These are phyloP conservation scores for Actinia tenebrosa DNA, from an alignment of 64 coral and sea anemone genomes.

Conservation along the genomic window DNA sequence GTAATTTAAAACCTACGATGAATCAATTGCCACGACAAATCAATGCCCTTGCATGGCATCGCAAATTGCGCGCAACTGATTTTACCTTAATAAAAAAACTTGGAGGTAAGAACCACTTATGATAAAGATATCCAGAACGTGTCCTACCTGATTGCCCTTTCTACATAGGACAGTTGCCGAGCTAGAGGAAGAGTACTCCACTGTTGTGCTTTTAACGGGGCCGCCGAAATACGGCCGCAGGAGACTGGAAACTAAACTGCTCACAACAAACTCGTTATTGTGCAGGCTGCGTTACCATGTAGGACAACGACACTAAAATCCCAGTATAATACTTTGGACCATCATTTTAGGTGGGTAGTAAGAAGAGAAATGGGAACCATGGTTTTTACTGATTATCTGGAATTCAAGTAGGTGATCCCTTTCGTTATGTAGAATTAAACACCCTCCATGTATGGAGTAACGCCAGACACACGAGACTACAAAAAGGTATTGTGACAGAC, in stretches of 20 bases:
- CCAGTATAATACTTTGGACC: slow-evolving; percentile 1
- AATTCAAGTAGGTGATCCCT: neutral
- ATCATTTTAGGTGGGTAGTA: neutral
- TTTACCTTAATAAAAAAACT: slow-evolving; percentile 11
- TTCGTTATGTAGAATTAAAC: neutral
- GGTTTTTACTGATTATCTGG: neutral
- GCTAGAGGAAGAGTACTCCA: slow-evolving; percentile 18
- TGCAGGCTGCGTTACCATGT: slow-evolving; percentile 13
- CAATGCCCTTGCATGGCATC: slow-evolving; percentile 14
- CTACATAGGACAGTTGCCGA: slow-evolving; percentile 31
- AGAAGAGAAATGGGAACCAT: neutral
- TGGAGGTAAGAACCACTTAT: slow-evolving; percentile 11
- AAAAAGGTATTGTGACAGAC: slow-evolving; percentile 44
- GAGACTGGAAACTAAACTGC: slow-evolving; percentile 20
- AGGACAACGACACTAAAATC: neutral
- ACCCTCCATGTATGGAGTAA: neutral
- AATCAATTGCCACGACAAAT: slow-evolving; percentile 35
- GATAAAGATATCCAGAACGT: slow-evolving; percentile 4
- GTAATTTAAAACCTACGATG: slow-evolving; percentile 32
- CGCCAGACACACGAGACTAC: slow-evolving; percentile 38
- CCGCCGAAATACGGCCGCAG: slow-evolving; percentile 20
- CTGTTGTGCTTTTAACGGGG: neutral
- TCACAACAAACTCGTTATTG: slow-evolving; percentile 35
- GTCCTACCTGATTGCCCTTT: slow-evolving; percentile 25
- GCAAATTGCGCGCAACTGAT: neutral